Conservation (phyloP, 2,888 invertebrate genomes). For the Amphiduros pacificus region DNA sequence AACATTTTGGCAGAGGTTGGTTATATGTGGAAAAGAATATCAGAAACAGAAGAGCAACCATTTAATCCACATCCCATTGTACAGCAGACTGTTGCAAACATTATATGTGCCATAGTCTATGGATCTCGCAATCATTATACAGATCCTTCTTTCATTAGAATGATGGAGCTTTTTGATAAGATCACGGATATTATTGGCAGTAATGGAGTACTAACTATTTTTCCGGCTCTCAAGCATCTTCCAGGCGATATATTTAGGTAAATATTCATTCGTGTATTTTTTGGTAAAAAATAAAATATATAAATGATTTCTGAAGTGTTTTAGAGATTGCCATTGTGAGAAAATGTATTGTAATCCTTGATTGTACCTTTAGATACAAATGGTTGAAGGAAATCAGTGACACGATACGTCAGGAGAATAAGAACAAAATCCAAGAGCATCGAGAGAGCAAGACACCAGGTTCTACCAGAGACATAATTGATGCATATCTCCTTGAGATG, state of each 20-base stretch:
- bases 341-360: no score
- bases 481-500: no score
- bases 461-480: no score
- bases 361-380: no score
- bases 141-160: slow-evolving; percentile 7
- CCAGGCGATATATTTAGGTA: slow-evolving; percentile 10
- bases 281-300: no score
- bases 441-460: no score
- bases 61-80: neutral
- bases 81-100: slow-evolving; percentile 4
- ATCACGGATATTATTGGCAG: slow-evolving; percentile 4
- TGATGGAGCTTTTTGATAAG: neutral
- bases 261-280: no score
- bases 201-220: slow-evolving; percentile 3
- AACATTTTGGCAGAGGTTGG: neutral
- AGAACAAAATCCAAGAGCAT: no score
- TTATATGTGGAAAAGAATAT: neutral
- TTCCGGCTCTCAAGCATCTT: slow-evolving; percentile 3
- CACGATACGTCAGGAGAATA: no score
- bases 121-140: slow-evolving; percentile 2
- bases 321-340: no score
- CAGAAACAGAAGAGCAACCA: neutral
- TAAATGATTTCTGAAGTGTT: no score
- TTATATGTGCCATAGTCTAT: slow-evolving; percentile 7
- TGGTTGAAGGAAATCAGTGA: no score